A percentile compares a stretch with the other conserved stretches of the same genome.
These are phyloP conservation scores for Australoheros scitulus DNA, from an alignment of 2,113 vertebrate genomes.

Conservation along the genomic window DNA sequence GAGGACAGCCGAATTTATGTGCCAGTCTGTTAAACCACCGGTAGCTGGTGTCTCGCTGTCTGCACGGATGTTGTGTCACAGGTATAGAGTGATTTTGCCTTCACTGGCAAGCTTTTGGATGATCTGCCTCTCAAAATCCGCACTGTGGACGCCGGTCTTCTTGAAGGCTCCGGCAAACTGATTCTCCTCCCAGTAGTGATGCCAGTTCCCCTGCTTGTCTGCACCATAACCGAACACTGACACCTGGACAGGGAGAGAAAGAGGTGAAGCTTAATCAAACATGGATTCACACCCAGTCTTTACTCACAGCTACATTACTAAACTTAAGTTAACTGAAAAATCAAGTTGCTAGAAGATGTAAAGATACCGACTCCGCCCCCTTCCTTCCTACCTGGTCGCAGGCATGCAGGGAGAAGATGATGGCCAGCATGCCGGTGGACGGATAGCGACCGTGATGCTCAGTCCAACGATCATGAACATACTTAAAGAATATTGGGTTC, in stretches of 20 bases:
- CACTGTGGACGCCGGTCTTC: slow-evolving; percentile 79
- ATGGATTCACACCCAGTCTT: too few species aligned
- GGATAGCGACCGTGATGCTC: slow-evolving; percentile 81
- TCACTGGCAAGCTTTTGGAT: slow-evolving; percentile 70
- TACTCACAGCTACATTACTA: too few species aligned
- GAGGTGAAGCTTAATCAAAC: neutral
- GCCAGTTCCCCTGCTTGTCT: slow-evolving; percentile 84
- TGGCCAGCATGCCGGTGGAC: slow-evolving; percentile 81
- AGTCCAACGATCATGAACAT: slow-evolving; percentile 79
- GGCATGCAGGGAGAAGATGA: slow-evolving; percentile 81
- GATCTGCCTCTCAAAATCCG: slow-evolving; percentile 76
- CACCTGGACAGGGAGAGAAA: slow-evolving; percentile 71
- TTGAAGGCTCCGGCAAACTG: slow-evolving; percentile 78
- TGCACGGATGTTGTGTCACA: slow-evolving; percentile 6
- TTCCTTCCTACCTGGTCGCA: slow-evolving; percentile 78
- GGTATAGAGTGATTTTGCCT: slow-evolving; percentile 80
- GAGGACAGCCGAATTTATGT: neutral
- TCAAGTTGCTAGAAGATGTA: too few species aligned
- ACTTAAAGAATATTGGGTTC: slow-evolving; percentile 81
- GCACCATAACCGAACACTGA: slow-evolving; percentile 84
- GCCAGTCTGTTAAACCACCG: neutral
- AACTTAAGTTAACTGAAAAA: too few species aligned
- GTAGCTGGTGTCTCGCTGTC: neutral
- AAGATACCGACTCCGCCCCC: neutral
- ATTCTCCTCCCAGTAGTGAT: slow-evolving; percentile 87